Evolutionary conservation across 2,888 invertebrate genomes (phyloP), one percentile per base, ranked within the genome.

Genomic region (Macaria notata): DNA sequence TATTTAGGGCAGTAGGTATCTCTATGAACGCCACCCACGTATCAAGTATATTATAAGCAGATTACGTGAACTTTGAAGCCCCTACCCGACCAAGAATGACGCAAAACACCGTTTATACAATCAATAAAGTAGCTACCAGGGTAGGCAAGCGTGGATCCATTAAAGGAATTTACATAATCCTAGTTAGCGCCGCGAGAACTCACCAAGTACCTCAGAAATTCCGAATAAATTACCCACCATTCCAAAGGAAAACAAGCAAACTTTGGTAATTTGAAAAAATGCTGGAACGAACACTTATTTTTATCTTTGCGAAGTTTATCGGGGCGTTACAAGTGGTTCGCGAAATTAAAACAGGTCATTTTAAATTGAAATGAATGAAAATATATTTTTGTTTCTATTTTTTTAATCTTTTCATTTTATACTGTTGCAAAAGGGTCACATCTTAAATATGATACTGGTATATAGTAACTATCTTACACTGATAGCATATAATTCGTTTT

Each of bases 161-260:
- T 70, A 70, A 53, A 53, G 49, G 59, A 62, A 71, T 71, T 66
- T 64, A 62, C 68, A 72, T 69, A 71, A 72, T 68, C 66, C 59
- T 52, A 54, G 54, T 48, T 56, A 45, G 46, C 47, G 49, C 46
- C 49, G 2, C 19, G 19, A 19, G 19, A 19, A 19, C 38, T 54
- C 50, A 43, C 39, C 43, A 62, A 60, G 61, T 59, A 55, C 50
- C 52, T 43, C 53, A 48, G 36, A 57, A 63, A 49, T 59, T 56
- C 45, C 38, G 61, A 69, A 63, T 64, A 67, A 65, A 65, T 62
- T 63, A 60, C 54, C 48, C 69, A 59, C 65, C 53, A 57, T 59
- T 52, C 57, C 54, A 19, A 9, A 51, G 54, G 62, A 61, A 63
- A 65, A 67, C 64, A 57, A 62, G 49, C 61, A 48, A 69, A 72